phyloP scores from a whole-genome alignment of 2,113 vertebrate genomes.

The Syngnathus typhle region DNA sequence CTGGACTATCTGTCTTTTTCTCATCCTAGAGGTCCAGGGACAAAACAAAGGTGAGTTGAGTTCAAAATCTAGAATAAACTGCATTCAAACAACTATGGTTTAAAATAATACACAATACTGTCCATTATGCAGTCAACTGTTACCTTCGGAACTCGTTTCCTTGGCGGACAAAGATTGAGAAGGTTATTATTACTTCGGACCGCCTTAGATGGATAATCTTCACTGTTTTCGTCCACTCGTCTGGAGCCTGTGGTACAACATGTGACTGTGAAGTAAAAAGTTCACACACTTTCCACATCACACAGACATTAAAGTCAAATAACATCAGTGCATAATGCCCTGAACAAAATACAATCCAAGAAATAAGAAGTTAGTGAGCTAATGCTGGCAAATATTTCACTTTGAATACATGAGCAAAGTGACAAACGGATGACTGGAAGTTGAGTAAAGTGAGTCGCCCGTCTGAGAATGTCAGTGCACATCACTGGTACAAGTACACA shows the following conservation, averaged over 20 bases:
- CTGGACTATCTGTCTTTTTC: slow-evolving; percentile 75
- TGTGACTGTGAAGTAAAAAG: slow-evolving; percentile 12
- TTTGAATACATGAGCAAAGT: neutral
- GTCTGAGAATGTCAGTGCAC: slow-evolving; percentile 12
- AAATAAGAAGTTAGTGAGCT: neutral
- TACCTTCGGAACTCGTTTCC: slow-evolving; percentile 92
- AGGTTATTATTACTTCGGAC: slow-evolving; percentile 76
- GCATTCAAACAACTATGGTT: neutral
- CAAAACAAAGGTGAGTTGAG: neutral
- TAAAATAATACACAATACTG: neutral
- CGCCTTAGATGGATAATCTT: slow-evolving; percentile 69
- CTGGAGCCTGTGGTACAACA: slow-evolving; percentile 62
- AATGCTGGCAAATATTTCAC: slow-evolving; percentile 6
- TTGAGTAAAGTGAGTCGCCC: slow-evolving; percentile 11
- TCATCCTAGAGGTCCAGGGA: slow-evolving; percentile 72
- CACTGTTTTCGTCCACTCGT: slow-evolving; percentile 75
- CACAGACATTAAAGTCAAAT: slow-evolving; percentile 23
- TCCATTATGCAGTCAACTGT: slow-evolving; percentile 8
- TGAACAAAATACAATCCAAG: neutral
- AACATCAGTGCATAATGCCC: slow-evolving; percentile 9
- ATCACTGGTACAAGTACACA: slow-evolving; percentile 30
- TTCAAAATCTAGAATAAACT: neutral
- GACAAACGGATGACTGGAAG: neutral
- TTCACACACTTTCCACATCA: slow-evolving; percentile 30
- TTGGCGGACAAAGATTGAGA: slow-evolving; percentile 78